Conservation (phyloP, 2,797 vertebrate species). For the Enteromius paludinosus region DNA sequence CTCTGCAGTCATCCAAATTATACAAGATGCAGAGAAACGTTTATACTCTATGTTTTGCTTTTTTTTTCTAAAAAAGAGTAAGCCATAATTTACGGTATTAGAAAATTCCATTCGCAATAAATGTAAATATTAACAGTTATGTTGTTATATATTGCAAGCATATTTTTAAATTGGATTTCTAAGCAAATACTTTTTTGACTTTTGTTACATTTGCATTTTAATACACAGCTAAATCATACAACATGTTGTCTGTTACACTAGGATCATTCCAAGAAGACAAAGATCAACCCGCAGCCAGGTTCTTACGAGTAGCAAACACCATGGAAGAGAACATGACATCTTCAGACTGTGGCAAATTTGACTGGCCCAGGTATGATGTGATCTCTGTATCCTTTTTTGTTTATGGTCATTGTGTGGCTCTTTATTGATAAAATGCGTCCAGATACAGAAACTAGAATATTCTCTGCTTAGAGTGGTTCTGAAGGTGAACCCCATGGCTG, state of each 20-base stretch:
- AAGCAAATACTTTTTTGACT: background rate
- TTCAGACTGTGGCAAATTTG: constrained; percentile 91
- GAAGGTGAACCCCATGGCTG: constrained; percentile 92
- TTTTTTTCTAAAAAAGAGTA: constrained; percentile 3
- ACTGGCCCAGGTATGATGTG: constrained; percentile 91
- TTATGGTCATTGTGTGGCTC: background rate
- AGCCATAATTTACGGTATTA: background rate
- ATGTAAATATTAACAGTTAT: too few relatives aligned
- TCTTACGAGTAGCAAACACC: constrained; percentile 90
- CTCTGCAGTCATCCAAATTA: background rate
- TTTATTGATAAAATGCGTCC: background rate
- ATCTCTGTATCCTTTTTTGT: background rate
- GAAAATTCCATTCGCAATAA: too few relatives aligned
- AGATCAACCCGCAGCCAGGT: constrained; percentile 77
- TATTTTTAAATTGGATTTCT: too few relatives aligned
- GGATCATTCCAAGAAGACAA: constrained; percentile 90
- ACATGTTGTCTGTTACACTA: constrained; percentile 59
- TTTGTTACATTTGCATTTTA: background rate
- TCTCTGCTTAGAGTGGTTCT: constrained; percentile 84
- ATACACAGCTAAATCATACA: background rate
- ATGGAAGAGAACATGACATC: constrained; percentile 89
- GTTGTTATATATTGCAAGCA: too few relatives aligned
- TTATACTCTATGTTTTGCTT: background rate
- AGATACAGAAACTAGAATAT: background rate
- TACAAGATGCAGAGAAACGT: background rate